Percentiles rank a stretch among this genome's conserved stretches.
Conservation (phyloP, 2,113 vertebrate genomes). For the Neodontobutis hainanensis region DNA sequence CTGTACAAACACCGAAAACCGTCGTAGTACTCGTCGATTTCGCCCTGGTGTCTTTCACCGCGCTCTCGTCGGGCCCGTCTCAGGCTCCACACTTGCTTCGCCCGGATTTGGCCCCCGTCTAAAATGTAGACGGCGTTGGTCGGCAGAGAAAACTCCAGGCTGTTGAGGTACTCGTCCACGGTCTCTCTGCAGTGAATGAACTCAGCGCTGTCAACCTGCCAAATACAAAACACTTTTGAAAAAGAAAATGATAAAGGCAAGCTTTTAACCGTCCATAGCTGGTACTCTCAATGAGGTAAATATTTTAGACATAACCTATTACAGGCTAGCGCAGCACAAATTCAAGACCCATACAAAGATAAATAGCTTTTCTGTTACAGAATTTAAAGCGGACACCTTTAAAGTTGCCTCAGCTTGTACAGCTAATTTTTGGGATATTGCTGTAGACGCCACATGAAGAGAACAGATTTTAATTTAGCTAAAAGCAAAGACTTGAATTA, state of each 20-base stretch:
- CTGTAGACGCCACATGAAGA: too few relatives aligned
- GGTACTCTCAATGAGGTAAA: too few relatives aligned
- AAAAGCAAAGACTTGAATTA: too few relatives aligned
- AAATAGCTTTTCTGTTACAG: too few relatives aligned
- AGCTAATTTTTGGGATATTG: too few relatives aligned
- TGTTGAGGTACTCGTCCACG: conserved; percentile 72
- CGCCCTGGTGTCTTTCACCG: conserved; percentile 6
- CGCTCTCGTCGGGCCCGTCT: neutral
- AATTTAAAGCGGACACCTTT: too few relatives aligned
- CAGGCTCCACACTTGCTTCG: conserved; percentile 4
- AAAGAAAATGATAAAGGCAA: too few relatives aligned
- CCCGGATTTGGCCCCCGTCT: conserved; percentile 42
- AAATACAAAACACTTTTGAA: neutral
- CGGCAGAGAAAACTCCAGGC: conserved; percentile 63
- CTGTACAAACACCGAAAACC: conserved; percentile 72
- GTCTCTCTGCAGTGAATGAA: conserved; percentile 79
- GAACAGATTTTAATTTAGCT: too few relatives aligned
- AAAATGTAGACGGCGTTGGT: conserved; percentile 72
- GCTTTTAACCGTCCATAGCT: neutral
- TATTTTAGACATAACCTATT: too few relatives aligned
- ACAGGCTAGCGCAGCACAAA: too few relatives aligned
- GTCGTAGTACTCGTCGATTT: conserved; percentile 73
- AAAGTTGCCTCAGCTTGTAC: too few relatives aligned
- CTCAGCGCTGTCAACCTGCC: conserved; percentile 69
- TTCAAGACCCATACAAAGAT: too few relatives aligned